Percentiles rank a stretch among this genome's conserved stretches.
These are phyloP conservation scores for Harpalus rubripes DNA, from an alignment of 2,888 invertebrate species.

Conservation along the genomic window DNA sequence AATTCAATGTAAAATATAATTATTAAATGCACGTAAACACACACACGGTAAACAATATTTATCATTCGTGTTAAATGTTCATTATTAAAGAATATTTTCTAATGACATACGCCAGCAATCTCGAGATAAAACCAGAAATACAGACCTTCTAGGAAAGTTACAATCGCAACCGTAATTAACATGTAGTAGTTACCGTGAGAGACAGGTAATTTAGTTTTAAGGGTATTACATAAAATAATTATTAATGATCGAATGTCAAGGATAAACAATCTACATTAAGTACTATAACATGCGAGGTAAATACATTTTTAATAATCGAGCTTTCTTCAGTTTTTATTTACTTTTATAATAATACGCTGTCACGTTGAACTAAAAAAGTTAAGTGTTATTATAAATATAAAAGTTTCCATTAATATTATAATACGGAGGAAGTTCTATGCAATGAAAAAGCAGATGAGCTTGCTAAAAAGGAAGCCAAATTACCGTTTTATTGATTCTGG, in stretches of 20 bases:
- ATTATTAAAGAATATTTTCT: neutral
- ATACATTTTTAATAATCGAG: neutral
- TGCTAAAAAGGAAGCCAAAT: no score
- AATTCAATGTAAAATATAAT: no score
- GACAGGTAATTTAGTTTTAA: conserved; percentile 10
- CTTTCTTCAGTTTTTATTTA: neutral
- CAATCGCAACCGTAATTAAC: neutral
- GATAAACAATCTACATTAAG: neutral
- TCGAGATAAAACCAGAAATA: neutral
- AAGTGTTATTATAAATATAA: no score
- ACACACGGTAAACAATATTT: neutral
- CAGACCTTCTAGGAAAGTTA: neutral
- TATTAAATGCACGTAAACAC: no score
- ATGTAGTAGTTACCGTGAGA: neutral
- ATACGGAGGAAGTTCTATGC: no score
- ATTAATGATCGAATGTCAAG: conserved; percentile 39
- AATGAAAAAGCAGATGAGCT: no score
- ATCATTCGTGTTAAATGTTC: neutral
- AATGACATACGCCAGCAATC: neutral
- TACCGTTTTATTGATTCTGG: no score
- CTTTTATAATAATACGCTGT: neutral
- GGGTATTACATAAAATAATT: conserved; percentile 31
- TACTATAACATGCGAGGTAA: no score
- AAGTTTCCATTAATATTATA: no score
- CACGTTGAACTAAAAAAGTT: neutral